Evolutionary conservation across 2,888 invertebrate species (phyloP).

Genomic region (Apotomis turbidana): DNA sequence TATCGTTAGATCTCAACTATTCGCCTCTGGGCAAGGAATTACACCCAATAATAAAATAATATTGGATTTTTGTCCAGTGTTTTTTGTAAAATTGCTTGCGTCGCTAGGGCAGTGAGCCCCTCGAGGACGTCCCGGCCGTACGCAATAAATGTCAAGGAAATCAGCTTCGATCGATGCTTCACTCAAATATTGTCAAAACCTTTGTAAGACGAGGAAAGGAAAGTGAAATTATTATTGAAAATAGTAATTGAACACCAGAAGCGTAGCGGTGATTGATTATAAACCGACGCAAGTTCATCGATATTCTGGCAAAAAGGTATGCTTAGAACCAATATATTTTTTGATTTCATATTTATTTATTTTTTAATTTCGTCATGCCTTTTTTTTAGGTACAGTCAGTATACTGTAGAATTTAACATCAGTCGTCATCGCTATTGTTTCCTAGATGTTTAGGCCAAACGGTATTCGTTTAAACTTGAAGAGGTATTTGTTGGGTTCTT

Average conservation of each 20-base stretch:
- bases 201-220: not conserved
- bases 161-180: constrained; percentile 39
- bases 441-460: too few relatives aligned
- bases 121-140: constrained; percentile 35
- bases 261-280: too few relatives aligned
- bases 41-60: constrained; percentile 36
- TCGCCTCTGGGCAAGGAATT: constrained; percentile 39
- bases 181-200: constrained; percentile 27
- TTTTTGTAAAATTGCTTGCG: constrained; percentile 55
- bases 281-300: too few relatives aligned
- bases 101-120: constrained; percentile 51
- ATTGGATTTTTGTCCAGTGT: constrained; percentile 45
- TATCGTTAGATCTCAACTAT: constrained; percentile 31
- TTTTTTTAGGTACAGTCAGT: too few relatives aligned
- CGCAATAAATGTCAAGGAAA: constrained; percentile 39
- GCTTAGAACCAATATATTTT: too few relatives aligned
- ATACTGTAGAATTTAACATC: too few relatives aligned
- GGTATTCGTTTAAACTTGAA: too few relatives aligned
- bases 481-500: too few relatives aligned
- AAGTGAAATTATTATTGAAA: not conserved
- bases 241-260: not conserved
- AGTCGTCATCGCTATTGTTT: too few relatives aligned
- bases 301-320: too few relatives aligned
- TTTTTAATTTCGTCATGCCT: too few relatives aligned
- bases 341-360: too few relatives aligned